Conservation (phyloP, 2,113 vertebrate species). For the Leucosticte australis region DNA sequence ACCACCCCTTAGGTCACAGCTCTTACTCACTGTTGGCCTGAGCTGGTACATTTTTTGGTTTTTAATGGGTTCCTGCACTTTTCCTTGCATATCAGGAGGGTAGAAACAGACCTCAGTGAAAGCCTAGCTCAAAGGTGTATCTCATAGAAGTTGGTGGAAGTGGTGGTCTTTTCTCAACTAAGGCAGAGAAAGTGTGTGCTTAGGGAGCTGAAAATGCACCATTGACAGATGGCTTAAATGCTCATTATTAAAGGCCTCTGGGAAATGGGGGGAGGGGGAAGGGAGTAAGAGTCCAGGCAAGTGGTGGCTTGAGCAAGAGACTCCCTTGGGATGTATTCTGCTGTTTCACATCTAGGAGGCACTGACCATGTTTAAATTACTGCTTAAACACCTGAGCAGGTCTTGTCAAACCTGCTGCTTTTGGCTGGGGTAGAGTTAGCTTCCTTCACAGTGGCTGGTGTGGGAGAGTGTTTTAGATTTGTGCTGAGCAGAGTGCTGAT, state of each 20-base stretch:
- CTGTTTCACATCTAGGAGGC: not conserved
- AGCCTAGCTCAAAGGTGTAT: not conserved
- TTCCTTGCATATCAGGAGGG: not conserved
- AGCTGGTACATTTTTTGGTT: not conserved
- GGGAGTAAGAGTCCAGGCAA: not conserved
- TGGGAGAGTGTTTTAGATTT: rapidly evolving
- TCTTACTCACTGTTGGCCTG: not conserved
- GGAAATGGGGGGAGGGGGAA: not conserved
- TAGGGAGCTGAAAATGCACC: not conserved
- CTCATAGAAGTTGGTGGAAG: not conserved
- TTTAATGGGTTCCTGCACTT: not conserved
- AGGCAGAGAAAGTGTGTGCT: not conserved
- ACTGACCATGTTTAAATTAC: not conserved
- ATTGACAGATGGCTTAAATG: not conserved
- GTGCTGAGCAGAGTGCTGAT: not conserved
- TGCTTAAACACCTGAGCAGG: not conserved
- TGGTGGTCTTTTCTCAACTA: not conserved
- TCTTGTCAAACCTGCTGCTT: not conserved
- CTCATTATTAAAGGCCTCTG: not conserved
- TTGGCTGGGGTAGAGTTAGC: not conserved
- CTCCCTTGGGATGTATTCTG: not conserved
- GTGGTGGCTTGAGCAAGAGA: not conserved
- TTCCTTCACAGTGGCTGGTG: not conserved
- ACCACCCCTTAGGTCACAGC: not conserved
- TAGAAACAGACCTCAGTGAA: not conserved